Evolutionary conservation across 2,113 vertebrate genomes (phyloP), one percentile per base, ranked within the genome.

Genomic region (Bubo scandiacus): DNA sequence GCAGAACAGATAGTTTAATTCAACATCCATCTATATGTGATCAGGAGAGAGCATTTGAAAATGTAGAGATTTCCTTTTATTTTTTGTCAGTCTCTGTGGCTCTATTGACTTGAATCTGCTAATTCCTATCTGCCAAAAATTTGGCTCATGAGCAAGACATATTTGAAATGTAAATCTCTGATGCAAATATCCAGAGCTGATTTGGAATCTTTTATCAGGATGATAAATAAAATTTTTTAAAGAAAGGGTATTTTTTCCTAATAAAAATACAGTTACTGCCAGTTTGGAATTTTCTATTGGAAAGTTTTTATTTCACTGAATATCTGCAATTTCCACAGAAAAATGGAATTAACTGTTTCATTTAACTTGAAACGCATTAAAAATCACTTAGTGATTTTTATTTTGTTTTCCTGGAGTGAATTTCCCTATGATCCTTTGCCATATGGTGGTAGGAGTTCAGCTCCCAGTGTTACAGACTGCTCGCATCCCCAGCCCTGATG

Each of bases 121-220:
- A 92, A 92, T 94, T 91, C 88, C 92, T 72, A 38, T 67, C 83
- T 91, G 80, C 58, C 65, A 89, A 79, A 95, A 81, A 94, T 78
- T 81, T 96, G 96, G 94, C 91, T 95, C 58, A 18, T 49, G 45
- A 72, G 51, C 61, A 81, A 72, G 40, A 68, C 13, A 2, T 57
- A 94, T 82, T 94, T 94, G 68, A 84, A 94, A 97, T 94, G 89
- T 90, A 97, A 95, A 97, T 94, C 96, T 92, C 80, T 54, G 95
- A 68, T 73, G 94, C 77, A 97, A 97, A 94, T 87, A 97, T 68
- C 77, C 83, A 84, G 88, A 89, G 57, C 61, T 90, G 82, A 47
- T 29, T 71, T 0, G 43, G 68, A 88, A 71, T 84, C 55, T 94
- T 81, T 88, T 81, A 92, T 96, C 57, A 75, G 83, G 83, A 86